phyloP scores from a whole-genome alignment of 2,113 vertebrate species.

The Felis chaus region DNA sequence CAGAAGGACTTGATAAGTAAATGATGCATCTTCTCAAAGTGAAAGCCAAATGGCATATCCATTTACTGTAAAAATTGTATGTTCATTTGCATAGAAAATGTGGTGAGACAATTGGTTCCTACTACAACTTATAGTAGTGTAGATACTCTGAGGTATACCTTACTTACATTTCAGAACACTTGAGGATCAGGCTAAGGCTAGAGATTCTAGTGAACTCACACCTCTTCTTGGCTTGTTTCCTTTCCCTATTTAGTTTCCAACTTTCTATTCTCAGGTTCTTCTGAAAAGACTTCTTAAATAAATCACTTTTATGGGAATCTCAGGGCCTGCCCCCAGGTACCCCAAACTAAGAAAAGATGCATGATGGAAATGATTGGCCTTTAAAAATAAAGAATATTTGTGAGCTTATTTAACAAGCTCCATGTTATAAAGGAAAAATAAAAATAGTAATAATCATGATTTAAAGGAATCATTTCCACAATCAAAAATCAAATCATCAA shows the following conservation, averaged over 20 bases:
- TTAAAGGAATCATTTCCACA: background rate
- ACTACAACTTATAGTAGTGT: background rate
- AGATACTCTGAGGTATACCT: background rate
- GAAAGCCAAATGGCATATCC: background rate
- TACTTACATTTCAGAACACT: background rate
- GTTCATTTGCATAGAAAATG: background rate
- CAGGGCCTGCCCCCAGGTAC: too few relatives aligned
- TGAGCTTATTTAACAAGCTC: background rate
- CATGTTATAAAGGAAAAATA: background rate
- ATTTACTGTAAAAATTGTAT: background rate
- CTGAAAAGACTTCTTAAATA: background rate
- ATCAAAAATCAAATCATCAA: slow-evolving; percentile 33
- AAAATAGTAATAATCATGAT: background rate
- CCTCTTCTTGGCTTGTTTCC: background rate
- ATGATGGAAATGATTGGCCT: background rate
- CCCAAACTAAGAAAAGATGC: background rate
- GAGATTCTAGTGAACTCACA: background rate
- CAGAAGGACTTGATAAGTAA: background rate
- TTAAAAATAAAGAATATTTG: background rate
- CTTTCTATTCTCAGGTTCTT: background rate
- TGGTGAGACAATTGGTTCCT: background rate
- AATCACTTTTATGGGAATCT: background rate
- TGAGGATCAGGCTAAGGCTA: background rate
- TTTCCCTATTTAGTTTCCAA: background rate
- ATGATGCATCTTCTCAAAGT: background rate